Evolutionary conservation across 2,797 vertebrate genomes (phyloP), one percentile per base, ranked within the genome.

Genomic region (Chelon auratus): DNA sequence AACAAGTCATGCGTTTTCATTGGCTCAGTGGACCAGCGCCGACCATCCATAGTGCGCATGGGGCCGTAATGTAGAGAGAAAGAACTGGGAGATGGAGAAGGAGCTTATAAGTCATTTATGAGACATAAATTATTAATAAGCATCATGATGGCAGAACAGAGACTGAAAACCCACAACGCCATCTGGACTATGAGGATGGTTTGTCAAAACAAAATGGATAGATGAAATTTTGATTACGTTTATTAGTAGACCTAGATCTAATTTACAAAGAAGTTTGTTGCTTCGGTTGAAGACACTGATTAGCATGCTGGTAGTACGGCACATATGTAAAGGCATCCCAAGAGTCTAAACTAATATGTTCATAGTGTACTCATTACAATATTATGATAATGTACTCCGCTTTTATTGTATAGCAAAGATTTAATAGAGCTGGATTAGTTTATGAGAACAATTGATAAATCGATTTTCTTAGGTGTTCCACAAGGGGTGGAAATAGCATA

Each of bases 171-270:
- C 84, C 89, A 88, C 83, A 93, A 90, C 79, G 87, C 93, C 95
- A 96, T 96, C 95, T 95, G 95, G 94, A 95, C 86, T 91, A 85
- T 73, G 70, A 78, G 58, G 88, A 94, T 57, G 88, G 91, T 93
- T 95, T 95, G 95, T 94, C 87, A 89, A 94, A 94, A 93, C 91
- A 95, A 96, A 96, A 95, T 89, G 92, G 88, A 93, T 93, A 93
- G 96, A 97, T 95, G 88, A 94, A 94, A 95, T 94, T 95, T 95
- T 94, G 93, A 96, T 95, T 93, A 94, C 87, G 87, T 94, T 95
- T 94, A 96, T 96, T 95, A 94, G 94, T 91, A 93, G 90, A 82
- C 78, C 62, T 63, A 64, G 78, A 92, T 92, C 85, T 80, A 90
- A 91, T 95, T 94, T 94, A 92, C 89, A 54, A 62, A 92, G 90